Base-by-base conservation (phyloP, 1,140 invertebrate species). In the Aradophagus sp. region DNA sequence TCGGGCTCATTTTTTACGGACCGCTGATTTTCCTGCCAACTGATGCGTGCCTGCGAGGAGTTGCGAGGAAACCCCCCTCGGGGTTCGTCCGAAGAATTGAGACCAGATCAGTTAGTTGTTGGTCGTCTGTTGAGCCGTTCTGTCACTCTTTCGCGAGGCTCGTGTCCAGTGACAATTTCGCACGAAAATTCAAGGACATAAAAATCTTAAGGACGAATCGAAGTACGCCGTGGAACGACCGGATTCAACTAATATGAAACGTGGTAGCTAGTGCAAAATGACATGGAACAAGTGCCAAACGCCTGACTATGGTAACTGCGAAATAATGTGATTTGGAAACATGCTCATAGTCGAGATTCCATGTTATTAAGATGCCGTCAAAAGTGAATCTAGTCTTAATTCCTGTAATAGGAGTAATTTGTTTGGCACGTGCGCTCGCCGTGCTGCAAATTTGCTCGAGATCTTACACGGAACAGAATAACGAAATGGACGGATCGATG, bases 1-100 rank as follows among this genome's bases (percentile, higher is more conserved):
- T 68, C 62, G 48, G 58, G 73, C 76, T 80, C 76, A 84, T 85
- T 85, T 85, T 84, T 81, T 75, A 82, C 78, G 81, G 82, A 80
- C 84, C 78, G 80, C 55, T 83, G 80, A 85, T 85, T 82, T 82
- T 76, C 76, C 69, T 69, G 74, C 76, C 76, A 84, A 85, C 84
- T 85, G 79, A 84, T 84, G 82, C 84, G 79, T 86, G 70, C 62
- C 56, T 69, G 48, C 73, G 59, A 62, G 67, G 73, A 78, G 73
- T 68, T 69, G 47, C 63, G 56, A n/a, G 65, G 65, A 59, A 69
- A 75, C 42, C 75, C 76, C 79, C 75, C 74, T 71, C 72, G 68
- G 75, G 65, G 59, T 65, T 80, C 75, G 72, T 78, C 75, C 65
- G 29, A 29, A 53, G 76, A 77, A 84, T 83, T 75, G 80, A 81